Base-by-base conservation (phyloP, 2,113 vertebrate genomes). In the Drymodes brunneopygia region DNA sequence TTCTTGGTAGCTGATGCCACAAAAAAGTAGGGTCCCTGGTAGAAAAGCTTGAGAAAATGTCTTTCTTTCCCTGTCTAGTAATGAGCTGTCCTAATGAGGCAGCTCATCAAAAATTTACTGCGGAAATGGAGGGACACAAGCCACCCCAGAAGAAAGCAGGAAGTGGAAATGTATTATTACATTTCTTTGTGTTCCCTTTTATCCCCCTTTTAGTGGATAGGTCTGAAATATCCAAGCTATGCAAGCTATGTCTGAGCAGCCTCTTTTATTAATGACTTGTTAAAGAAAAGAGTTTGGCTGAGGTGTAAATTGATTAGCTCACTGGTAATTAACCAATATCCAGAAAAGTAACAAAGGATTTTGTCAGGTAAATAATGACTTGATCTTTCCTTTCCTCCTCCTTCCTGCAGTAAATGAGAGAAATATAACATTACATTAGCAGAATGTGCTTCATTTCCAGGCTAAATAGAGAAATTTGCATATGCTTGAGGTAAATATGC, bases 351-450 rank as follows among this genome's bases (percentile, higher is more conserved):
- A 78, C 64, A 91, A 85, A 88, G 58, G 27, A 42, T 56, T 56
- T 86, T 88, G 51, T 65, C 94, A 86, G 66, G 67, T 93, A 94
- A 95, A 93, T 83, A 92, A 93, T 71, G 6, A 83, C 60, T 70
- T 27, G 54, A 66, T 88, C 51, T 56, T 79, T 86, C 38, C 19
- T 86, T 54, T 83, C 56, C 36, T 92, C 33, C 40, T 80, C 56
- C 64, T 71, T 81, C 80, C 86, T 31, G 67, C 42, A 83, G 33
- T 62, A 86, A 79, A 85, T 50, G 50, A 92, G 36, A 78, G 51
- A 92, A 90, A 53, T 56, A n/a, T 7, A 80, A 72, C 35, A 62
- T 70, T 28, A 45, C 36, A 65, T 35, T 58, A 83, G 36, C 25
- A 70, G 64, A 85, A 92, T 6, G 6, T 10, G 3, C 47, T 86